Percentiles rank a stretch among this genome's conserved stretches.
Conservation (phyloP, 2,888 invertebrate species). For the Morpho deidamia region DNA sequence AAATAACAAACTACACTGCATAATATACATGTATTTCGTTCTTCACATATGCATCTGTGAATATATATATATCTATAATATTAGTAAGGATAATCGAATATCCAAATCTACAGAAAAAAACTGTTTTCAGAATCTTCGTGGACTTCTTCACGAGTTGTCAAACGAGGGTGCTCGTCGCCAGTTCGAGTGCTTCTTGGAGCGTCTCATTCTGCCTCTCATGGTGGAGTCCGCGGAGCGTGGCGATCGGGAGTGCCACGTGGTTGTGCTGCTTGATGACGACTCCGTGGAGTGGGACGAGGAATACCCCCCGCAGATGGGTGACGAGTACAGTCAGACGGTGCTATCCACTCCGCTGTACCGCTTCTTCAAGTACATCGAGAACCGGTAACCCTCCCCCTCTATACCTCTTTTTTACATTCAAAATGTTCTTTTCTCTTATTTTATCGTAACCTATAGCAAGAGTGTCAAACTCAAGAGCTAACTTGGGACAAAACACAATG, state of each 20-base stretch:
- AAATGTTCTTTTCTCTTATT: too few species aligned
- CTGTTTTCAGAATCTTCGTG: constrained; percentile 89
- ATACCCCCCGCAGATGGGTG: constrained; percentile 99
- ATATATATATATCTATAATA: too few species aligned
- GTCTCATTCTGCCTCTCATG: constrained; percentile 97
- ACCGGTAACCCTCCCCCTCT: constrained; percentile 57
- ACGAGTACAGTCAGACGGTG: constrained; percentile 98
- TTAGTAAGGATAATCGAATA: too few species aligned
- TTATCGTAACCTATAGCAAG: too few species aligned
- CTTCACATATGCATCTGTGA: too few species aligned
- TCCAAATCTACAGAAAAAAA: too few species aligned
- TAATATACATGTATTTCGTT: too few species aligned
- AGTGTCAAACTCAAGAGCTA: too few species aligned
- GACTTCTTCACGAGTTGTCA: constrained; percentile 97
- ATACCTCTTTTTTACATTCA: too few species aligned
- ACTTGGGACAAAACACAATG: too few species aligned
- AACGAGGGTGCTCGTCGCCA: constrained; percentile 99
- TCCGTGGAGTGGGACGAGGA: constrained; percentile 98
- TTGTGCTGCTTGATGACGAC: constrained; percentile 96
- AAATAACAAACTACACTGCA: too few species aligned
- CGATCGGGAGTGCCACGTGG: constrained; percentile 98
- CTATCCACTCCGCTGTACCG: constrained; percentile 96
- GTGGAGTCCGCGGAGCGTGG: constrained; percentile 95
- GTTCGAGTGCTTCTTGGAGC: constrained; percentile 97
- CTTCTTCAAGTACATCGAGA: constrained; percentile 99